Percentiles rank a stretch among this genome's conserved stretches.
These are phyloP conservation scores for Perognathus longimembris DNA, from an alignment of 2,113 vertebrate genomes.

Conservation along the genomic window DNA sequence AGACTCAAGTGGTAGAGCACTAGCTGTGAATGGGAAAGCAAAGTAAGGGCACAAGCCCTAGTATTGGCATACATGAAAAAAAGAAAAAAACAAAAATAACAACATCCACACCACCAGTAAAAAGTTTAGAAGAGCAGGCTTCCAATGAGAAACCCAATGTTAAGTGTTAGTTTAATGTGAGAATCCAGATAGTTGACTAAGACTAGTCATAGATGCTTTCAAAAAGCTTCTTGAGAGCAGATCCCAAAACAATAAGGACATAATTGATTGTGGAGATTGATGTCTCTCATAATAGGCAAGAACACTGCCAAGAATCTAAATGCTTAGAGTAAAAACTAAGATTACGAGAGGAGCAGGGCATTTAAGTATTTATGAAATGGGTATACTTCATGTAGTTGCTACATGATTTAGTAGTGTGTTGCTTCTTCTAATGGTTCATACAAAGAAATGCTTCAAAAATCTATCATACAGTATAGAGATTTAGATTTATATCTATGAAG, in stretches of 20 bases:
- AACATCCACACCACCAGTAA: neutral
- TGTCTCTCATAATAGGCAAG: neutral
- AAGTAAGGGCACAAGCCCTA: too few relatives aligned
- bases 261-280: neutral
- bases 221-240: slow-evolving; percentile 39
- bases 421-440: neutral
- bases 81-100: too few relatives aligned
- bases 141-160: neutral
- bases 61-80: too few relatives aligned
- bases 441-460: slow-evolving; percentile 16
- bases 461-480: neutral
- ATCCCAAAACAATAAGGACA: neutral
- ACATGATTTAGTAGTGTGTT: slow-evolving; percentile 18
- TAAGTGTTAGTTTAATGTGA: slow-evolving; percentile 28
- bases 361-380: slow-evolving; percentile 50
- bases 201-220: neutral
- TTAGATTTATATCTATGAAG: neutral
- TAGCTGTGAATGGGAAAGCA: too few relatives aligned
- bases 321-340: neutral
- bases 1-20: too few relatives aligned
- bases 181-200: neutral
- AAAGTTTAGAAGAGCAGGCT: neutral
- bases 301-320: slow-evolving; percentile 11
- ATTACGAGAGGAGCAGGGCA: neutral
- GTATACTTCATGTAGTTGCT: neutral